These are phyloP conservation scores for Onychostoma macrolepis DNA, from an alignment of 2,113 vertebrate genomes.

Conservation along the genomic window DNA sequence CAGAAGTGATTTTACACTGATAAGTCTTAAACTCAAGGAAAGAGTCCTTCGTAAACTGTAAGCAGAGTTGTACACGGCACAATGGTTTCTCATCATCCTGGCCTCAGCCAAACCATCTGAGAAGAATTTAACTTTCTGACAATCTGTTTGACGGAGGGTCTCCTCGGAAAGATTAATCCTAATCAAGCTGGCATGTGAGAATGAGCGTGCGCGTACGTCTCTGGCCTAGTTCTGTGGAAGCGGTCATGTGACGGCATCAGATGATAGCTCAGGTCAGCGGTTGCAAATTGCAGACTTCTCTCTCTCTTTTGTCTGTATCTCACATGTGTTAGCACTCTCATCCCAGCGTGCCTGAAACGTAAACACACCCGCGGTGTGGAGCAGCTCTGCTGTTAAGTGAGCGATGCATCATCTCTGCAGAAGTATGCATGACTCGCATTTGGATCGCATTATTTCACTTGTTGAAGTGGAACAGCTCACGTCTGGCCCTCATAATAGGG, in stretches of 20 bases:
- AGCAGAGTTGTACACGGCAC: constrained; percentile 3
- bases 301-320: constrained; percentile 25
- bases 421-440: constrained; percentile 55
- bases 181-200: constrained; percentile 50
- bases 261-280: constrained; percentile 42
- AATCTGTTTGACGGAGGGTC: constrained; percentile 49
- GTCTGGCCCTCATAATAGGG: constrained; percentile 57
- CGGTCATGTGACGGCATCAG: constrained; percentile 40
- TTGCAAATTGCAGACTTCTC: constrained; percentile 43
- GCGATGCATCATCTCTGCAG: constrained; percentile 60
- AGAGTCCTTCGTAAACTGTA: constrained; percentile 10
- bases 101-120: constrained; percentile 34
- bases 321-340: constrained; percentile 59
- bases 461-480: constrained; percentile 56
- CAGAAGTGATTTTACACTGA: background rate
- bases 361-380: constrained; percentile 48
- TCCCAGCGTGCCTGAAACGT: constrained; percentile 46
- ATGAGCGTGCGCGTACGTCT: constrained; percentile 33
- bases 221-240: constrained; percentile 37
- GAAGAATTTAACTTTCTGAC: constrained; percentile 50
- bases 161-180: constrained; percentile 54
- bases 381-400: constrained; percentile 44
- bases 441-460: constrained; percentile 61
- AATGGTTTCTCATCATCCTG: background rate
- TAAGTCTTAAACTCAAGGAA: constrained; percentile 23